Evolutionary conservation across 2,888 invertebrate species (phyloP).

Genomic region (Listrodromus nycthemerus): DNA sequence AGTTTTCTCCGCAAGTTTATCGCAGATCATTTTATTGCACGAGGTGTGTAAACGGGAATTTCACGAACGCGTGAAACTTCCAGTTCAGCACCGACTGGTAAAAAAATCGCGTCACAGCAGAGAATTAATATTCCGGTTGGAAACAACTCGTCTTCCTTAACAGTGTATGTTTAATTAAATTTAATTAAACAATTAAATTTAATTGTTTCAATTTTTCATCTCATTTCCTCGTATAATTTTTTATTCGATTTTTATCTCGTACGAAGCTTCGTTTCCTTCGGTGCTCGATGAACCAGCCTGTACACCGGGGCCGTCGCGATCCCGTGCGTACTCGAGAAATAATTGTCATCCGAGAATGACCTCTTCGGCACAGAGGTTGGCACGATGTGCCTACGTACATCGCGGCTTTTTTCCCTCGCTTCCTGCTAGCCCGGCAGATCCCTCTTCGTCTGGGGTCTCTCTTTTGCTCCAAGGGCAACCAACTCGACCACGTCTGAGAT

Average conservation of each 20-base stretch:
- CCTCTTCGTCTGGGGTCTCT: slow-evolving; percentile 56
- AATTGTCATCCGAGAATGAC: slow-evolving; percentile 78
- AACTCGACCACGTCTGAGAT: slow-evolving; percentile 50
- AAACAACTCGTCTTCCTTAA: no score
- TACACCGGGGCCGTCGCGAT: slow-evolving; percentile 43
- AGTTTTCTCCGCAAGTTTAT: no score
- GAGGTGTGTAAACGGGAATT: no score
- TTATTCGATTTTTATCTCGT: no score
- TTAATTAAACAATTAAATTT: no score
- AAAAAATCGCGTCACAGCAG: not conserved
- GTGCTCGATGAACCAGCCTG: slow-evolving; percentile 14
- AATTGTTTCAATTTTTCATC: not conserved
- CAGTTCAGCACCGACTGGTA: not conserved
- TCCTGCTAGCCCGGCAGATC: slow-evolving; percentile 52
- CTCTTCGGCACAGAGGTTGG: slow-evolving; percentile 51
- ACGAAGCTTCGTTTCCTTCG: not conserved
- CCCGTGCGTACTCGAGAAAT: slow-evolving; percentile 74
- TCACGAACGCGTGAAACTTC: no score
- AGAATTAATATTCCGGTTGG: not conserved
- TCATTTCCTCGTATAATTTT: not conserved
- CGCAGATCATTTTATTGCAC: no score
- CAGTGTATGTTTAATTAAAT: no score
- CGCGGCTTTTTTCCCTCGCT: slow-evolving; percentile 58
- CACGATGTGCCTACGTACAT: slow-evolving; percentile 60
- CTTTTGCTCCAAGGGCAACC: slow-evolving; percentile 43